A percentile compares a stretch with the other conserved stretches of the same genome.
These are phyloP conservation scores for Diuraphis noxia DNA, from an alignment of 1,140 invertebrate genomes.

Conservation along the genomic window DNA sequence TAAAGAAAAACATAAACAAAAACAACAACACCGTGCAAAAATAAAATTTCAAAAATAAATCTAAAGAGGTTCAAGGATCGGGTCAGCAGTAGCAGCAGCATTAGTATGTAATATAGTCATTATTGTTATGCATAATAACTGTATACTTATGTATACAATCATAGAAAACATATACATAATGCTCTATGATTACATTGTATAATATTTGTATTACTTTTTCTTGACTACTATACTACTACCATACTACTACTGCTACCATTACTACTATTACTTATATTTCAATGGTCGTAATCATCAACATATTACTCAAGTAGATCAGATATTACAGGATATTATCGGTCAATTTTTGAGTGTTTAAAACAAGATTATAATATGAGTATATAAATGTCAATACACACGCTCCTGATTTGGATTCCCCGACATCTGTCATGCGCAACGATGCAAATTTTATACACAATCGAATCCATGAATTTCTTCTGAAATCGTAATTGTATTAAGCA, in stretches of 20 bases:
- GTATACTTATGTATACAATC: background rate
- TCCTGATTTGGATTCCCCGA: background rate
- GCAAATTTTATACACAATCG: background rate
- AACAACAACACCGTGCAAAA: constrained; percentile 28
- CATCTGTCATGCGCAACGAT: background rate
- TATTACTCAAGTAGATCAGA: background rate
- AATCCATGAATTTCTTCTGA: background rate
- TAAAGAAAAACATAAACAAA: background rate
- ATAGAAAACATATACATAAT: background rate
- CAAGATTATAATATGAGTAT: background rate
- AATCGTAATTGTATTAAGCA: background rate
- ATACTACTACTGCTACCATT: background rate
- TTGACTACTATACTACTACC: constrained; percentile 1
- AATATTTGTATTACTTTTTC: background rate
- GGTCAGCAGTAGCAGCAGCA: constrained; percentile 35
- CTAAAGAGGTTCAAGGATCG: background rate
- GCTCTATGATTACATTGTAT: background rate
- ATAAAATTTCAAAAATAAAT: constrained; percentile 1
- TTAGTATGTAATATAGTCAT: constrained; percentile 6
- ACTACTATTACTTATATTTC: background rate
- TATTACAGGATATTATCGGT: background rate
- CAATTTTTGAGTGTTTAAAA: background rate
- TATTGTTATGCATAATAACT: background rate
- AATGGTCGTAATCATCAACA: background rate
- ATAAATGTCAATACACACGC: background rate